Evolutionary conservation across 2,113 vertebrate species (phyloP).

Genomic region (Cephalophus harveyi): DNA sequence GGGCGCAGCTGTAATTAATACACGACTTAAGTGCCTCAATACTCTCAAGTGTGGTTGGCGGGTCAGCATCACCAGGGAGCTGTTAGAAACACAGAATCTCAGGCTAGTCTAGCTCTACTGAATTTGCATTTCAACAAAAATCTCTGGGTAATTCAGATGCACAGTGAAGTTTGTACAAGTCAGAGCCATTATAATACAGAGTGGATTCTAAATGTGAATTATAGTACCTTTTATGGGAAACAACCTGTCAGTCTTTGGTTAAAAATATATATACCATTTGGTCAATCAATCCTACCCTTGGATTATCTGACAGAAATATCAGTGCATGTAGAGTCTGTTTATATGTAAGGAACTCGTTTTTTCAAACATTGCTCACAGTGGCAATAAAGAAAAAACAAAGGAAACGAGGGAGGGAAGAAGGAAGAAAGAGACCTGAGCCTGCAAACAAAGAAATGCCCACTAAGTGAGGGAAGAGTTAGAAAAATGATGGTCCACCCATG

Average conservation of each 20-base stretch:
- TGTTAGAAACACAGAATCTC: background rate
- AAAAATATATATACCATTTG: background rate
- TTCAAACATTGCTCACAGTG: background rate
- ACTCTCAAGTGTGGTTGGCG: background rate
- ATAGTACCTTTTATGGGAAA: background rate
- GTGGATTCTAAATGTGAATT: background rate
- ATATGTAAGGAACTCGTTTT: background rate
- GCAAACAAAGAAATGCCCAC: background rate
- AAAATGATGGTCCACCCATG: background rate
- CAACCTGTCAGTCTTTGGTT: background rate
- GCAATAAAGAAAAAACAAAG: background rate
- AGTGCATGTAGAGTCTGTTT: background rate
- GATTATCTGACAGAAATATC: background rate
- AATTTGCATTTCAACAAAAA: background rate
- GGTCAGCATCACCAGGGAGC: background rate
- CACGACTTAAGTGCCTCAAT: background rate
- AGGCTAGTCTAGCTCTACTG: background rate
- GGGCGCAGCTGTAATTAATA: background rate
- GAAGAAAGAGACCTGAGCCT: background rate
- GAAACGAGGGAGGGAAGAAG: background rate
- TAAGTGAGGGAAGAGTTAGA: background rate
- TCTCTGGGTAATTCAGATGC: background rate
- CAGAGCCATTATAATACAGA: background rate
- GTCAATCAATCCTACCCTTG: background rate
- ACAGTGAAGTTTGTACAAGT: background rate